These are phyloP conservation scores for Macaria liturata DNA, from an alignment of 2,888 invertebrate genomes.

Conservation along the genomic window DNA sequence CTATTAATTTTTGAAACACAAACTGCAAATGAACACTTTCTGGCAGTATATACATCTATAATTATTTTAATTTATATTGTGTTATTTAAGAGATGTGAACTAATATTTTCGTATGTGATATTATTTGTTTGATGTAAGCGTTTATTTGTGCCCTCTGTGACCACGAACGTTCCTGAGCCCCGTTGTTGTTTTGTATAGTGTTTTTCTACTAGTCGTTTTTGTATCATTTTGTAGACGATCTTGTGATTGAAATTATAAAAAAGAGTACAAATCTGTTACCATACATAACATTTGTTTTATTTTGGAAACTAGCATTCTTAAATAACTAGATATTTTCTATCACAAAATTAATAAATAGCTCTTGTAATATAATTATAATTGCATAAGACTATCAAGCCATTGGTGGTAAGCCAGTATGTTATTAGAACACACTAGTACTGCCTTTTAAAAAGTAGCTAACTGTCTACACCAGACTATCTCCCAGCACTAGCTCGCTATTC, in stretches of 20 bases:
- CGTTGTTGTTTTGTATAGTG: constrained; percentile 44
- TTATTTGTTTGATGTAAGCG: constrained; percentile 12
- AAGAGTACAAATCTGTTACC: constrained; percentile 60
- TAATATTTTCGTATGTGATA: constrained; percentile 22
- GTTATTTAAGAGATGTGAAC: constrained; percentile 5
- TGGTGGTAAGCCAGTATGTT: too few relatives aligned
- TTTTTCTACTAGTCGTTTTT: constrained; percentile 51
- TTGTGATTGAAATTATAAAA: constrained; percentile 47
- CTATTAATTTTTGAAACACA: too few relatives aligned
- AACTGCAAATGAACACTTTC: too few relatives aligned
- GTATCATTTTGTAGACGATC: constrained; percentile 58
- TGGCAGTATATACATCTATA: too few relatives aligned
- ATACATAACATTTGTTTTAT: constrained; percentile 30
- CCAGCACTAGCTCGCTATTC: too few relatives aligned
- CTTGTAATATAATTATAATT: too few relatives aligned
- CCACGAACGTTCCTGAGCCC: constrained; percentile 4
- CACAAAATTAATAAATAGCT: too few relatives aligned
- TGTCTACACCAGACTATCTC: too few relatives aligned
- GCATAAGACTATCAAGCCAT: too few relatives aligned
- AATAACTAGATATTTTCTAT: too few relatives aligned
- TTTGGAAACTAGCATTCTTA: neutral
- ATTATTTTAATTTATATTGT: neutral
- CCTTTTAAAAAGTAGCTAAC: too few relatives aligned
- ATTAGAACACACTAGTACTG: too few relatives aligned
- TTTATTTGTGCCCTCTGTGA: neutral